phyloP scores from a whole-genome alignment of 2,113 vertebrate genomes.

The Scortum barcoo region DNA sequence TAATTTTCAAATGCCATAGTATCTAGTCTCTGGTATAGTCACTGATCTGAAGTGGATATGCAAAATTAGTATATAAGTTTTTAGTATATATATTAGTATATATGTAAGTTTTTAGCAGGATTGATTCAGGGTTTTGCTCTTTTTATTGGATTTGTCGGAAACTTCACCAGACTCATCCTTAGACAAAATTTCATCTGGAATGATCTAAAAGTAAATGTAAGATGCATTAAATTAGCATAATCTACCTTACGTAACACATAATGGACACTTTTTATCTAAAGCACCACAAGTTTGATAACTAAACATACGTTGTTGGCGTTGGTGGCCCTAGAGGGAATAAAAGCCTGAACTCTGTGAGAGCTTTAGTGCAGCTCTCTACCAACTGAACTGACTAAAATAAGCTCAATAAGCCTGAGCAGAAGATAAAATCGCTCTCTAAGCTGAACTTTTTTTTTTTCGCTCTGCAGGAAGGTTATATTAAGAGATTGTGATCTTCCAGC shows the following conservation, averaged over 20 bases:
- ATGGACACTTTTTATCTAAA: slow-evolving; percentile 12
- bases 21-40: background rate
- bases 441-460: slow-evolving; percentile 31
- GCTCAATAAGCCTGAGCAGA: slow-evolving; percentile 55
- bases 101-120: background rate
- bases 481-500: slow-evolving; percentile 58
- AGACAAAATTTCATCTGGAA: background rate
- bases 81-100: no score
- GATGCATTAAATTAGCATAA: background rate
- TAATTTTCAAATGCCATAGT: background rate
- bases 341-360: slow-evolving; percentile 39
- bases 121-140: background rate
- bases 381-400: slow-evolving; percentile 54
- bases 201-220: background rate
- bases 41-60: background rate
- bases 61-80: no score
- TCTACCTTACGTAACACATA: background rate
- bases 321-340: slow-evolving; percentile 18
- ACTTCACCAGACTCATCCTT: background rate
- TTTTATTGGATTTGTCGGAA: background rate
- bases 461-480: slow-evolving; percentile 58
- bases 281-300: background rate
- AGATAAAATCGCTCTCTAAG: slow-evolving; percentile 67
- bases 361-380: slow-evolving; percentile 39
- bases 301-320: background rate